phyloP scores from a whole-genome alignment of 2,888 invertebrate species.

The Dasypolia templi region DNA sequence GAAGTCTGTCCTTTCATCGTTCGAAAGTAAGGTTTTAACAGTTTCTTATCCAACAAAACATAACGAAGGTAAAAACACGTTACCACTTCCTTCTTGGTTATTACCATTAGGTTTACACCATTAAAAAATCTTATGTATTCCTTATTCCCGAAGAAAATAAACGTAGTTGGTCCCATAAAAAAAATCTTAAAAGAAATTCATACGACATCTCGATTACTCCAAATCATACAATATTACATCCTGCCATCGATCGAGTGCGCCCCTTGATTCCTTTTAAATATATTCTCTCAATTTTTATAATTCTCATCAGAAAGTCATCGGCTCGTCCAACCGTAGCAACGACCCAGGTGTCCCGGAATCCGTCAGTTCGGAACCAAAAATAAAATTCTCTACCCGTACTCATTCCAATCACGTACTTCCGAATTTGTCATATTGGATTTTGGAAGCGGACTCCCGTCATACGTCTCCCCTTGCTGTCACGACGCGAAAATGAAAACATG shows the following conservation, averaged over 20 bases:
- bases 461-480: conserved; percentile 86
- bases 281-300: conserved; percentile 65
- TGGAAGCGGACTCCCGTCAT: conserved; percentile 85
- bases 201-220: conserved; percentile 32
- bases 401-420: conserved; percentile 90
- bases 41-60: neutral
- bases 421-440: conserved; percentile 91
- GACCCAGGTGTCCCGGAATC: conserved; percentile 76
- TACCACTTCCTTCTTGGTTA: neutral
- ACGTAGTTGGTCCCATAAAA: neutral
- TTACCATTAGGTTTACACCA: no score
- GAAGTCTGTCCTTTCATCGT: conserved; percentile 1
- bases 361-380: conserved; percentile 78
- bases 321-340: conserved; percentile 71
- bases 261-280: conserved; percentile 62
- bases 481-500: conserved; percentile 88
- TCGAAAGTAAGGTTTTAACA: neutral
- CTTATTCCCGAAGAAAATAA: neutral
- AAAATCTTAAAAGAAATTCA: conserved; percentile 5
- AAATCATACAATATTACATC: conserved; percentile 39
- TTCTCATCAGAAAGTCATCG: conserved; percentile 78
- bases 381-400: conserved; percentile 82
- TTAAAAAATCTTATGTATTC: neutral
- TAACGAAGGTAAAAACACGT: no score
- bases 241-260: conserved; percentile 38